Evolutionary conservation across 2,888 invertebrate species (phyloP), one percentile per base, ranked within the genome.

Genomic region (Phengaris alcon): DNA sequence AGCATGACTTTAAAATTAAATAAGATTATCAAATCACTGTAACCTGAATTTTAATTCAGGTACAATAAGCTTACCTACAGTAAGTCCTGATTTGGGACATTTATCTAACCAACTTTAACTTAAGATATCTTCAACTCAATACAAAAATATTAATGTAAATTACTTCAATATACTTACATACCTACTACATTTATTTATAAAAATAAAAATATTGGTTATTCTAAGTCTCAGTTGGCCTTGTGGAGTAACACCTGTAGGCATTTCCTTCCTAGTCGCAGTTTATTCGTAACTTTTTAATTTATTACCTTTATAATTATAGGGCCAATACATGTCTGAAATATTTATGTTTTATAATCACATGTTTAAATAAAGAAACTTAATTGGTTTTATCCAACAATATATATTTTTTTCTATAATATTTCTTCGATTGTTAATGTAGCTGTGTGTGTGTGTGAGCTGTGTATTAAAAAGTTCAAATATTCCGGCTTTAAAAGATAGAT

Each of bases 221-320:
- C 73, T 57, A 73, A n/a, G 74, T 22, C 69, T 55, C 68, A 70
- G 68, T 22, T 64, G 35, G 35, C 64, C 64, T 64, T 64, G 35
- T 64, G 12, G 35, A 64, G 59, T 35, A 64, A 64, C 64, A 64
- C 64, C 35, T 64, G 35, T 64, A 64, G 35, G 12, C 64, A 35
- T 64, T 64, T 64, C 64, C 64, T 64, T 64, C 35, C 35, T 64
- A 6, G 64, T 10, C 64, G 35, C 64, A 12, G 12, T 64, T 12
- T 64, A 64, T 64, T 64, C 64, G 35, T 64, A 64, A 12, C 64
- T 64, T 64, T 64, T 64, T 64, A 64, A 35, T 64, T 64, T 35
- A 64, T 64, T 12, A 64, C 5, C 64, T 15, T 64, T 35, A 35
- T 64, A 64, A 64, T 35, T 64, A 22, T 10, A 12, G 64, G 64